A percentile compares a stretch with the other conserved stretches of the same genome.
Evolutionary conservation across 2,888 invertebrate genomes (phyloP).

Genomic region (Drosophila neutralis): DNA sequence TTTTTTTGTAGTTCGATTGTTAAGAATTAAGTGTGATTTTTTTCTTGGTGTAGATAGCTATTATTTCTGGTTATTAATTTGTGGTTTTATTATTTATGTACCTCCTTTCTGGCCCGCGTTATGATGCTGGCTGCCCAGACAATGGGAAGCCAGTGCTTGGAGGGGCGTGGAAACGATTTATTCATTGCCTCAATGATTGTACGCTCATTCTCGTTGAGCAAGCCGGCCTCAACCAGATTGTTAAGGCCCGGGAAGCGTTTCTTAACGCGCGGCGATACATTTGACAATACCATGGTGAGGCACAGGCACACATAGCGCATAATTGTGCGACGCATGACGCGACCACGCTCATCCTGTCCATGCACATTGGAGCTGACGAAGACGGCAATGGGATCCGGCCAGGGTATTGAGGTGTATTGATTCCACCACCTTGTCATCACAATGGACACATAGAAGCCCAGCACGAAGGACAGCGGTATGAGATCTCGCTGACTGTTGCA

Average conservation of each 20-base stretch:
- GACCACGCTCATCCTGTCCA: constrained; percentile 93
- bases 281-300: constrained; percentile 93
- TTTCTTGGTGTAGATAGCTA: background rate
- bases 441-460: constrained; percentile 96
- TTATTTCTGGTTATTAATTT: background rate
- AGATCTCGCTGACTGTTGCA: constrained; percentile 94
- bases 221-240: constrained; percentile 93
- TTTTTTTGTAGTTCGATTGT: background rate
- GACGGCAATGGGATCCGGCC: constrained; percentile 95
- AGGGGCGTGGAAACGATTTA: constrained; percentile 92
- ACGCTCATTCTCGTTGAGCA: constrained; percentile 92
- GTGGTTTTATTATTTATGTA: background rate
- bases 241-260: constrained; percentile 94
- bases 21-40: background rate
- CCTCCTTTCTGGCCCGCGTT: constrained; percentile 93
- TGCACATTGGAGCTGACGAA: constrained; percentile 93
- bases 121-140: constrained; percentile 97
- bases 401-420: constrained; percentile 92
- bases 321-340: constrained; percentile 92
- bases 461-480: constrained; percentile 96
- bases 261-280: constrained; percentile 94
- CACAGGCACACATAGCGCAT: constrained; percentile 94
- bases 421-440: constrained; percentile 97
- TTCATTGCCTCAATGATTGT: constrained; percentile 91
- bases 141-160: constrained; percentile 96